Evolutionary conservation across 2,113 vertebrate species (phyloP), one percentile per base, ranked within the genome.

Genomic region (Periophthalmus modestus): DNA sequence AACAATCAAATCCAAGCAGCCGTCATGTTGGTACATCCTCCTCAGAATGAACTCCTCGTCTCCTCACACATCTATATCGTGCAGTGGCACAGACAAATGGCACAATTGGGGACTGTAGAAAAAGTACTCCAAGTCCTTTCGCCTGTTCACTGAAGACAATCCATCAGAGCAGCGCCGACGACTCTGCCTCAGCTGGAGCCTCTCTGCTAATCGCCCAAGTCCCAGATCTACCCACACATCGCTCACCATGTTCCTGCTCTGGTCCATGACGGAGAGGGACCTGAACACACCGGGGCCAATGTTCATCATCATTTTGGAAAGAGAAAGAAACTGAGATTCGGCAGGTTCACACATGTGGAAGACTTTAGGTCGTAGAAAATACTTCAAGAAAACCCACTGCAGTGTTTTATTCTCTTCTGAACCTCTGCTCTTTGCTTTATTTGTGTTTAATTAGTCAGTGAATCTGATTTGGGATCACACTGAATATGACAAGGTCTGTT

Each of bases 11-110:
- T 88, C 3, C n/a, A 87, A 86, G 73, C 72, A 81, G 91, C 89
- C 81, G 85, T 88, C 55, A 66, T 76, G 71, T 77, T 84, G 11
- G 69, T 66, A 54, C 62, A 81, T 90, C 87, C 69, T 33, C 76
- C 71, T 75, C 80, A 82, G 77, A 91, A 91, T 88, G 82, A 92
- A 91, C 83, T 89, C 77, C 77, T 85, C 78, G 80, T 74, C 79
- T 74, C 68, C 81, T 79, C 66, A 23, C 82, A 92, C 88, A 88
- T 92, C 91, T 92, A 83, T 91, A 83, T 91, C 85, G 78, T 16
- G 58, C 84, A 16, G 39, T 86, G 89, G 92, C 92, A 92, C 81
- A 90, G 93, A 93, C 89, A 88, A 91, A 94, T 94, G 88, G 88
- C 57, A 88, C 76, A 84, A 85, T 89, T 76, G 82, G 80, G 89